A percentile compares a stretch with the other conserved stretches of the same genome.
These are phyloP conservation scores for Phthorimaea operculella DNA, from an alignment of 1,140 invertebrate genomes.

Conservation along the genomic window DNA sequence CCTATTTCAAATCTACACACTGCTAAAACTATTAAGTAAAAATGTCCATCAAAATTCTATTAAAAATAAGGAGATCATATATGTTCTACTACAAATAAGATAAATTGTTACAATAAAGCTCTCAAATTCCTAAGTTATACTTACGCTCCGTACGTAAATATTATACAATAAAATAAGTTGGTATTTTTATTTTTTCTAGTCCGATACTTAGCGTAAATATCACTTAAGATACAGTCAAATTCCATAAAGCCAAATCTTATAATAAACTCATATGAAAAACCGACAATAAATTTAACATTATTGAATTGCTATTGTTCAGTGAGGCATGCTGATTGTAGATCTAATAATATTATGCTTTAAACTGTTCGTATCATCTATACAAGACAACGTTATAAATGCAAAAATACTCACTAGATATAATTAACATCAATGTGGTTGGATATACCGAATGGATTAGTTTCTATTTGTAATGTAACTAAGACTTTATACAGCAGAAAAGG, in stretches of 20 bases:
- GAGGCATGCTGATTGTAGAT: conserved; percentile 17
- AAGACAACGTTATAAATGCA: conserved; percentile 31
- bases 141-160: conserved; percentile 21
- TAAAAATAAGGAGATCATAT: conserved; percentile 66
- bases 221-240: conserved; percentile 18
- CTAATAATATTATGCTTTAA: conserved; percentile 29
- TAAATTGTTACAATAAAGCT: conserved; percentile 61
- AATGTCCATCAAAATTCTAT: conserved; percentile 65
- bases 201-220: conserved; percentile 22
- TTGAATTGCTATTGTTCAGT: conserved; percentile 20
- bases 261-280: conserved; percentile 11
- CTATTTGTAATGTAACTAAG: no score
- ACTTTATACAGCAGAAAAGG: no score
- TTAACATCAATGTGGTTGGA: conserved; percentile 1
- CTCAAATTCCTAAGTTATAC: conserved; percentile 45
- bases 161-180: no score
- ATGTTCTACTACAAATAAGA: conserved; percentile 57
- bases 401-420: conserved; percentile 11
- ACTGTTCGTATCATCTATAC: conserved; percentile 1
- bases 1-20: conserved; percentile 46
- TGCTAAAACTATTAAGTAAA: conserved; percentile 64
- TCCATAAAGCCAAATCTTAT: conserved; percentile 22
- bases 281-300: conserved; percentile 9
- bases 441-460: background rate
- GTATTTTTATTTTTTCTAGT: no score